These are phyloP conservation scores for Stegana nigrithorax DNA, from an alignment of 2,888 invertebrate genomes.

Conservation along the genomic window DNA sequence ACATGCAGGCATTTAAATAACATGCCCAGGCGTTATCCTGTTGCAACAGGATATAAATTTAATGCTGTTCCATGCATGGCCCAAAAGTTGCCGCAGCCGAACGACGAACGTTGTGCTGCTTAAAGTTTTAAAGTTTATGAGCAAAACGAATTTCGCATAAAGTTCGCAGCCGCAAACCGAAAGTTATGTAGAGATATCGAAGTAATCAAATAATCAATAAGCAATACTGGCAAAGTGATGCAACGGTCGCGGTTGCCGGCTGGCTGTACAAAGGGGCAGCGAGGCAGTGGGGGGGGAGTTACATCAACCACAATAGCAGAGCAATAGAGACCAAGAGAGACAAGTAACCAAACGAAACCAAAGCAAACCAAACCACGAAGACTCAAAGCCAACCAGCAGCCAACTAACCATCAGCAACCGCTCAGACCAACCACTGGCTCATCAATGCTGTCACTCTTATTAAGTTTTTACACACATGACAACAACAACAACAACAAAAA, in stretches of 20 bases:
- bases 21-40: not conserved
- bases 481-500: not conserved
- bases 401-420: not conserved
- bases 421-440: not conserved
- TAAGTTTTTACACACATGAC: conserved; percentile 5
- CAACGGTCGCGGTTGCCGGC: too few species aligned
- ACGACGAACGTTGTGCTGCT: not conserved
- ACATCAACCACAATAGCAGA: not conserved
- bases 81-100: not conserved
- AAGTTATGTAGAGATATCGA: not conserved
- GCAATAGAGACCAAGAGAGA: not conserved
- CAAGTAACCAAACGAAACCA: not conserved
- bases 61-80: not conserved
- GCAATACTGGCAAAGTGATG: not conserved
- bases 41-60: conserved; percentile 10
- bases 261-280: too few species aligned
- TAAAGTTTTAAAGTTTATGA: conserved; percentile 14
- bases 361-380: not conserved
- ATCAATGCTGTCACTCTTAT: conserved; percentile 9
- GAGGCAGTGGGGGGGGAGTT: not conserved
- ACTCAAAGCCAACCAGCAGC: not conserved
- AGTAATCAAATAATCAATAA: conserved; percentile 9
- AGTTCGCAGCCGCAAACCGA: conserved; percentile 2
- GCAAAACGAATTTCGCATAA: not conserved
- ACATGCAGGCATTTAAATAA: not conserved